Conservation (phyloP, 2,888 invertebrate genomes). For the Drosophila neotestacea region DNA sequence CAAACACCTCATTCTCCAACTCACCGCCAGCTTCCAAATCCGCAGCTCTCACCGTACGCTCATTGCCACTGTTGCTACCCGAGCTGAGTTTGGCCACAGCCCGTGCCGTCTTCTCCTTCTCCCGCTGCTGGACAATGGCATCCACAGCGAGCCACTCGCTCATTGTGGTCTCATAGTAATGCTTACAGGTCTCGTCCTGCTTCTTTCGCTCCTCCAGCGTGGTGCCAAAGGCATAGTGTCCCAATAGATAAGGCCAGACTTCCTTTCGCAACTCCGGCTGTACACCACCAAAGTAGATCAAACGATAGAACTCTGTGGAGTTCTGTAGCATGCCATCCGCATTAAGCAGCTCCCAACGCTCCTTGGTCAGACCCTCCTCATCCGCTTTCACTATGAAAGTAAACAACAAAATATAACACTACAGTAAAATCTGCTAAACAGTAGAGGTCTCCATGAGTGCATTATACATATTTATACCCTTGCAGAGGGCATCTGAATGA, state of each 20-base stretch:
- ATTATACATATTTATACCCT: no score
- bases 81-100: conserved; percentile 94
- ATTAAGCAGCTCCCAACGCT: conserved; percentile 90
- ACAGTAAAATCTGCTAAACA: neutral
- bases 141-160: conserved; percentile 98
- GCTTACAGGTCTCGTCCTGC: conserved; percentile 89
- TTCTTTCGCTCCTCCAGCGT: conserved; percentile 88
- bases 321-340: conserved; percentile 88
- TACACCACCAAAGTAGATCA: conserved; percentile 95
- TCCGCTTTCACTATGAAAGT: conserved; percentile 87
- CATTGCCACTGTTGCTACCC: conserved; percentile 88
- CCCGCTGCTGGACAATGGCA: conserved; percentile 93
- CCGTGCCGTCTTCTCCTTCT: conserved; percentile 93
- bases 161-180: conserved; percentile 95
- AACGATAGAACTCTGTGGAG: conserved; percentile 91
- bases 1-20: conserved; percentile 87
- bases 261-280: conserved; percentile 91
- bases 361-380: conserved; percentile 90
- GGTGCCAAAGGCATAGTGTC: conserved; percentile 92
- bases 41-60: conserved; percentile 85
- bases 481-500: neutral
- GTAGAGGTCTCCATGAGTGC: neutral
- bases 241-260: conserved; percentile 95
- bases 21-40: conserved; percentile 87
- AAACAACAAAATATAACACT: neutral